These are phyloP conservation scores for Harlomillsia oculata DNA, from an alignment of 1,140 invertebrate genomes.

Conservation along the genomic window DNA sequence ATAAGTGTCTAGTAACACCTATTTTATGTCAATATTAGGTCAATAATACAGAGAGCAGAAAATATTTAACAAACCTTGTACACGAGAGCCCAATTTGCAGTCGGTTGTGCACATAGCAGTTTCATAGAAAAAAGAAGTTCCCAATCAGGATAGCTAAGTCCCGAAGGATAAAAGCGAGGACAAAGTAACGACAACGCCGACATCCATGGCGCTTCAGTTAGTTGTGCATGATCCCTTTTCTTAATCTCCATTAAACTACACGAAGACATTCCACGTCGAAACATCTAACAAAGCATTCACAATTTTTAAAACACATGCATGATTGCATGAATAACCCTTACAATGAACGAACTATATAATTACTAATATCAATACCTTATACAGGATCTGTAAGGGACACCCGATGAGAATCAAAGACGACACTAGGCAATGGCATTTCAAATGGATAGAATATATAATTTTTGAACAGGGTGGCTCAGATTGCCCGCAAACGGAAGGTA, in stretches of 20 bases:
- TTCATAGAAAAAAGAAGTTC: slow-evolving; percentile 45
- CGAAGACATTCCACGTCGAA: slow-evolving; percentile 29
- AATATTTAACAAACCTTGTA: slow-evolving; percentile 50
- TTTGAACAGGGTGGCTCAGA: slow-evolving; percentile 24
- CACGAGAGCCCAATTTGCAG: slow-evolving; percentile 60
- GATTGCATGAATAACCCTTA: no score
- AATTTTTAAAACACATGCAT: not conserved
- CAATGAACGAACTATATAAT: no score
- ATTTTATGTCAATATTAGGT: no score
- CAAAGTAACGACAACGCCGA: slow-evolving; percentile 11
- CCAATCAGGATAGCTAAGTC: slow-evolving; percentile 16
- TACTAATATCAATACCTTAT: slow-evolving; percentile 51
- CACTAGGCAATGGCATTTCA: slow-evolving; percentile 64
- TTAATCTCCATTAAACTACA: slow-evolving; percentile 24
- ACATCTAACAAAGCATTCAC: slow-evolving; percentile 6
- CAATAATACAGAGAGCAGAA: no score
- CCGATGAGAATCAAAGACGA: slow-evolving; percentile 59
- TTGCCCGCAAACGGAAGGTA: slow-evolving; percentile 25
- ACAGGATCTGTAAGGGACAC: slow-evolving; percentile 56
- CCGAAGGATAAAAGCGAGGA: slow-evolving; percentile 22
- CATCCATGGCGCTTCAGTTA: slow-evolving; percentile 28
- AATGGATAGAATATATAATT: slow-evolving; percentile 47
- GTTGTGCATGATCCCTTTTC: slow-evolving; percentile 1
- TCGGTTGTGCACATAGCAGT: slow-evolving; percentile 61
- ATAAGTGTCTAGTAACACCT: no score